Base-by-base conservation (phyloP, 2,797 vertebrate genomes). In the Tapera naevia region DNA sequence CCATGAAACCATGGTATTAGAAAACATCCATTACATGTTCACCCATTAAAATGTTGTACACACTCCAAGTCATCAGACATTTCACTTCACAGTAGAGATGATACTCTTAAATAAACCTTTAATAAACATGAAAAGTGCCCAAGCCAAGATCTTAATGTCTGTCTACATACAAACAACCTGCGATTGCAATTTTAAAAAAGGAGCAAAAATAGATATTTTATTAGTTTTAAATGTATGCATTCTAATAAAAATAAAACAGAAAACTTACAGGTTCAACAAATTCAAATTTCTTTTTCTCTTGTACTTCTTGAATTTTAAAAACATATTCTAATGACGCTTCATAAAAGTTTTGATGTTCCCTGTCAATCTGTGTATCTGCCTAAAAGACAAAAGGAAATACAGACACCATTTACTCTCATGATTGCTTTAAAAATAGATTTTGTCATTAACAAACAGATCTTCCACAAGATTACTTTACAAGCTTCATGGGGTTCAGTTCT, bases 281-380 rank as follows among this genome's bases (percentile, higher is more conserved):
- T 95, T 99, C 99, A 98, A 99, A 99, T 95, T 99, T 99, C 98
- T 99, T 99, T 95, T 99, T 99, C 89, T 99, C 99, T 96, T 99
- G 99, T 45, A 99, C 99, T 97, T 99, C 99, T 95, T 99, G 99
- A 94, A 99, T 99, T 98, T 99, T 99, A 97, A 99, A 99, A 95
- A 99, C 99, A 71, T 99, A 99, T 96, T 99, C 99, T 92, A 99
- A 98, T 1, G 99, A 99, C 2, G 99, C 99, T 88, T 99, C 99
- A 67, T 99, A 99, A 95, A 99, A 99, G 81, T 99, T 98, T 91
- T 99, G 99, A 91, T 99, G 98, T 89, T 99, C 99, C 95, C 98
- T 98, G 96, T 98, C 98, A 97, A 99, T 99, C 96, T 99, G 99
- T 46, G 98, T 97, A 96, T 99, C 99, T 64, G 99, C 99, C 99